Evolutionary conservation across 2,888 invertebrate genomes (phyloP).

Genomic region (Drosophila fulvimacula): DNA sequence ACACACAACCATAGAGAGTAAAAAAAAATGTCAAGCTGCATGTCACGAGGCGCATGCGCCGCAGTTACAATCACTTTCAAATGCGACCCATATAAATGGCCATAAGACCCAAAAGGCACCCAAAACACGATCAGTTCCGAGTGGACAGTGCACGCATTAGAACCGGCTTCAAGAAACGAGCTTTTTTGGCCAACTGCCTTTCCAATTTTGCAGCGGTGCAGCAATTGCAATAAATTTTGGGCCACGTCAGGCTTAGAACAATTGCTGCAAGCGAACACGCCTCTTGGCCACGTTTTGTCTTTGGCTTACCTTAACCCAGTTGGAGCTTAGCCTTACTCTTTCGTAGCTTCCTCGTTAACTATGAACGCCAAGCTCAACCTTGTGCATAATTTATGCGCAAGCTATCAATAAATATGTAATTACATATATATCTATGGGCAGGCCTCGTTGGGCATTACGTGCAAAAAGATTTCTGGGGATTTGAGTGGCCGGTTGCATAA

Average conservation of each 20-base stretch:
- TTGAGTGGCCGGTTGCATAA: slow-evolving; percentile 57
- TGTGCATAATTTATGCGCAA: slow-evolving; percentile 44
- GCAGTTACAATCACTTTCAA: slow-evolving; percentile 73
- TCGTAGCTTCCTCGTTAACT: slow-evolving; percentile 35
- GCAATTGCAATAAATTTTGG: slow-evolving; percentile 30
- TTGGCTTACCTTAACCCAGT: slow-evolving; percentile 72
- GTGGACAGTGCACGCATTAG: slow-evolving; percentile 71
- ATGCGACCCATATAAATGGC: slow-evolving; percentile 61
- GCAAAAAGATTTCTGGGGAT: slow-evolving; percentile 29
- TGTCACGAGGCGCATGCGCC: slow-evolving; percentile 37
- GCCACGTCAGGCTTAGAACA: slow-evolving; percentile 55
- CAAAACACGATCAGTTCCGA: slow-evolving; percentile 28
- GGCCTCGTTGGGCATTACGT: slow-evolving; percentile 46
- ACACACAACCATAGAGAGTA: not conserved
- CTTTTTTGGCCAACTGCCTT: slow-evolving; percentile 62
- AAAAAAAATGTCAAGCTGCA: slow-evolving; percentile 37
- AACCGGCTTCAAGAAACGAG: slow-evolving; percentile 66
- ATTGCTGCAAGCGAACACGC: slow-evolving; percentile 52
- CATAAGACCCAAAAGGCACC: slow-evolving; percentile 16
- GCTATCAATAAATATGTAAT: slow-evolving; percentile 1
- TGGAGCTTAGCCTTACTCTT: slow-evolving; percentile 36
- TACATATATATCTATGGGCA: slow-evolving; percentile 20
- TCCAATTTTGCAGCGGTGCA: slow-evolving; percentile 58
- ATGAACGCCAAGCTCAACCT: slow-evolving; percentile 31
- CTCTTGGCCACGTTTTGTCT: slow-evolving; percentile 44